A percentile compares a stretch with the other conserved stretches of the same genome.
These are phyloP conservation scores for Agriopis leucophaearia DNA, from an alignment of 2,888 invertebrate species.

Conservation along the genomic window DNA sequence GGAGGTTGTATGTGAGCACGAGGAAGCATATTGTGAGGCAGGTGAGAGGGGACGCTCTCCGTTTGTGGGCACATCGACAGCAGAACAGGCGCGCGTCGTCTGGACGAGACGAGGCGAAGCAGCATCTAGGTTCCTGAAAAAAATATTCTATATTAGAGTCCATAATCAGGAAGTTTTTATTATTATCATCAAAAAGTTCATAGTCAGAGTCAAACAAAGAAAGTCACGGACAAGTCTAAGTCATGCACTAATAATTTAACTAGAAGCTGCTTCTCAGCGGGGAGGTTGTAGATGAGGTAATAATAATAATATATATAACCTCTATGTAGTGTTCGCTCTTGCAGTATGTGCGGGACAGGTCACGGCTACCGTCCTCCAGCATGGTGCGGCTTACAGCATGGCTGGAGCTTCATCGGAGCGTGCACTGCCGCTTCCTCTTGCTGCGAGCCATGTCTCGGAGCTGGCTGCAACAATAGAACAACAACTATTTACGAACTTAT, in stretches of 20 bases:
- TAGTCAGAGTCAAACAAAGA: too few species aligned
- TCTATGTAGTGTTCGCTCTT: slow-evolving; percentile 25
- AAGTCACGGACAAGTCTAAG: too few species aligned
- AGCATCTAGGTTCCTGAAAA: slow-evolving; percentile 29
- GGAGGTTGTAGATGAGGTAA: too few species aligned
- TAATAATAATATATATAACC: neutral
- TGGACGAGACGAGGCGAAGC: slow-evolving; percentile 22
- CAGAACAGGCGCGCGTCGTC: slow-evolving; percentile 51
- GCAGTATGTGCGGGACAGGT: slow-evolving; percentile 37
- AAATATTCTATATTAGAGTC: neutral
- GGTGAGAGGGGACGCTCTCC: slow-evolving; percentile 88
- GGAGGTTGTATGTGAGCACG: slow-evolving; percentile 95
- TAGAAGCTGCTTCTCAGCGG: too few species aligned
- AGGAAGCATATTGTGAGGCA: slow-evolving; percentile 94
- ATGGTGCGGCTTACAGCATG: slow-evolving; percentile 35
- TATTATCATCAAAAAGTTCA: neutral
- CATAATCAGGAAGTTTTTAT: neutral
- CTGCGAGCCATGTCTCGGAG: neutral
- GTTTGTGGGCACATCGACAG: slow-evolving; percentile 81
- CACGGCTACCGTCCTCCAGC: slow-evolving; percentile 45
- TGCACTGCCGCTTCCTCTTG: slow-evolving; percentile 27
- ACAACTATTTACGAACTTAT: neutral
- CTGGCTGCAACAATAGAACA: slow-evolving; percentile 35
- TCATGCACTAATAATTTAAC: too few species aligned
- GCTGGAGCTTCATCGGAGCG: slow-evolving; percentile 28